phyloP scores from a whole-genome alignment of 2,113 vertebrate genomes.

The Cynocephalus volans region DNA sequence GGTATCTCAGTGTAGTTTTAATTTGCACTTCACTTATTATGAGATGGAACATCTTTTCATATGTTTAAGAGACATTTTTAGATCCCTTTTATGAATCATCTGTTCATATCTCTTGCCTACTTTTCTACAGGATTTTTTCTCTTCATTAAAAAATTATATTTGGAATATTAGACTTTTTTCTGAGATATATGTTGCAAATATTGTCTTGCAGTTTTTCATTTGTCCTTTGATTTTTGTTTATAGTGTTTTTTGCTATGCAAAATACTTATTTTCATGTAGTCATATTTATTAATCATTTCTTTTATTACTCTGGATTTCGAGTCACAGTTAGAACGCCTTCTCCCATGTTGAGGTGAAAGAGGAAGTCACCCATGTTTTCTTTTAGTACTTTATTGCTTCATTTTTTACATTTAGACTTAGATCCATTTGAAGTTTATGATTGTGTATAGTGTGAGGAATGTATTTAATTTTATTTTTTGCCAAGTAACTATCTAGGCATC shows the following conservation, averaged over 20 bases:
- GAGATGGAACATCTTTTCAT: slow-evolving; percentile 44
- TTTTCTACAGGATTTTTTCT: slow-evolving; percentile 24
- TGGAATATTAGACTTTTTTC: not conserved
- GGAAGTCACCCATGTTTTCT: not conserved
- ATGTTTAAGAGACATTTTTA: slow-evolving; percentile 57
- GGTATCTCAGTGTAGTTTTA: not conserved
- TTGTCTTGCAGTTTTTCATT: not conserved
- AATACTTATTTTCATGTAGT: not conserved
- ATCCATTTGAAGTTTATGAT: not conserved
- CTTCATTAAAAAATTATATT: not conserved
- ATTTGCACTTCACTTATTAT: not conserved
- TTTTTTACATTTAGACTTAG: not conserved
- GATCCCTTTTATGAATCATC: slow-evolving; percentile 42
- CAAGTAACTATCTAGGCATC: not conserved
- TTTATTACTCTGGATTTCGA: not conserved
- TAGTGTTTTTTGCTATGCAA: not conserved
- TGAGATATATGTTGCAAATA: not conserved
- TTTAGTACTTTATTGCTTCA: not conserved
- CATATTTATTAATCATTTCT: not conserved
- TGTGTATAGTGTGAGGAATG: not conserved
- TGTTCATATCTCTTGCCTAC: not conserved
- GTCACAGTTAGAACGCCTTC: not conserved
- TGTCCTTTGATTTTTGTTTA: slow-evolving; percentile 19
- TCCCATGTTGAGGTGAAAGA: not conserved
- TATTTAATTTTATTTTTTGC: not conserved